A percentile compares a stretch with the other conserved stretches of the same genome.
Conservation (phyloP, 2,797 vertebrate species). For the Falco rusticolus region DNA sequence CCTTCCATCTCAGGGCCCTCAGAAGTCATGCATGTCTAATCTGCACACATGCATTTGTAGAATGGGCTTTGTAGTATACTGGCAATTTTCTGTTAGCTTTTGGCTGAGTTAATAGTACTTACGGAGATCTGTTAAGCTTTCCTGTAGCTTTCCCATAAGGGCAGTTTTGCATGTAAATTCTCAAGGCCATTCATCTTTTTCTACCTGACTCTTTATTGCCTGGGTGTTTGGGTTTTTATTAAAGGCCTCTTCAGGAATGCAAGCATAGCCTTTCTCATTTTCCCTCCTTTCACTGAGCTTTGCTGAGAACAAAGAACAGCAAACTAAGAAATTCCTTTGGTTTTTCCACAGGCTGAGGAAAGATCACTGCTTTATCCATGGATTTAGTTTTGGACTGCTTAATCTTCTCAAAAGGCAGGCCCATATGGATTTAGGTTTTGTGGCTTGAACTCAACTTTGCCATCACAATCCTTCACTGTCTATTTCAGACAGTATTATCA, state of each 20-base stretch:
- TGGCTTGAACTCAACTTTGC: slow-evolving; percentile 14
- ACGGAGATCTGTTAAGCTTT: slow-evolving; percentile 4
- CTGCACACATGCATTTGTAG: neutral
- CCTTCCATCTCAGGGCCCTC: slow-evolving; percentile 19
- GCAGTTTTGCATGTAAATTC: slow-evolving; percentile 47
- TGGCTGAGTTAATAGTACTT: slow-evolving; percentile 54
- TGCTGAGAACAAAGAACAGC: slow-evolving; percentile 53
- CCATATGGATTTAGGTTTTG: slow-evolving; percentile 40
- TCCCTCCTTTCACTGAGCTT: slow-evolving; percentile 33
- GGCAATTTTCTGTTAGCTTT: slow-evolving; percentile 64
- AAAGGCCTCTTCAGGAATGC: neutral
- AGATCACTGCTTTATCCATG: slow-evolving; percentile 26
- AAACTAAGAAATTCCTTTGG: slow-evolving; percentile 58
- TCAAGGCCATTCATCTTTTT: slow-evolving; percentile 48
- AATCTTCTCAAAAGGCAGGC: slow-evolving; percentile 41
- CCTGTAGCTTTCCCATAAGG: slow-evolving; percentile 13
- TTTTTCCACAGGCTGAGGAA: slow-evolving; percentile 30
- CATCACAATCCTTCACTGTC: slow-evolving; percentile 13
- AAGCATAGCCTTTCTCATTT: slow-evolving; percentile 11
- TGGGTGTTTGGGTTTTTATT: neutral
- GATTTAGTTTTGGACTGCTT: slow-evolving; percentile 37
- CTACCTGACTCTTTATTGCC: slow-evolving; percentile 48
- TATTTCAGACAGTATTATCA: neutral
- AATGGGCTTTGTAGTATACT: slow-evolving; percentile 22
- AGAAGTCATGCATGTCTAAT: slow-evolving; percentile 59